Conservation (phyloP, 2,113 vertebrate species). For the Riparia riparia region DNA sequence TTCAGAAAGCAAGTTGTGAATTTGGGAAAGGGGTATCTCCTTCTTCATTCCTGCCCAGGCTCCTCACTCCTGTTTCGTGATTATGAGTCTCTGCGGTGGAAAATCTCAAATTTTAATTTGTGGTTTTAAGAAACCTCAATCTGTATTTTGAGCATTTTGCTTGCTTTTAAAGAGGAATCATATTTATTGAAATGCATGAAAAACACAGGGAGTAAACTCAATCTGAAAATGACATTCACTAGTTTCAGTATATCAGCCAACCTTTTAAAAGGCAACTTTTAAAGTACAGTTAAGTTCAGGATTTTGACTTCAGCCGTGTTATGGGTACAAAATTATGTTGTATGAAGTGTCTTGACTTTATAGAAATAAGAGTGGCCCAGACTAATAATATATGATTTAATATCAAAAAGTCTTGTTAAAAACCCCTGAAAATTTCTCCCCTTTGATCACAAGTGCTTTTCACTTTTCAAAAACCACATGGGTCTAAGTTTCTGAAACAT, state of each 20-base stretch:
- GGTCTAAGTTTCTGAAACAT: slow-evolving; percentile 34
- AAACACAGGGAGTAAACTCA: neutral
- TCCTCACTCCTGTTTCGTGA: neutral
- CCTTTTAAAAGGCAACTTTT: neutral
- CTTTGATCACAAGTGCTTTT: slow-evolving; percentile 23
- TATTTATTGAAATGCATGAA: slow-evolving; percentile 1
- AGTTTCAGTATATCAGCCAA: neutral
- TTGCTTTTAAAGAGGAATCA: neutral
- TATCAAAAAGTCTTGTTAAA: slow-evolving; percentile 1
- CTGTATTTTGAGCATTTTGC: neutral
- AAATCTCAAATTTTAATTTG: neutral
- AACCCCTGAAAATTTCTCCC: neutral
- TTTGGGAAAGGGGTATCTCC: neutral
- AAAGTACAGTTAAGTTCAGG: slow-evolving; percentile 4
- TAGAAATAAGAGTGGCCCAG: neutral
- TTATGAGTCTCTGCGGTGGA: neutral
- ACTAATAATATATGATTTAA: slow-evolving; percentile 20
- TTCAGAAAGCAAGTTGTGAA: neutral
- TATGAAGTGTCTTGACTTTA: slow-evolving; percentile 2
- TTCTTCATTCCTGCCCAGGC: neutral
- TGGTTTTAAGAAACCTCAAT: neutral
- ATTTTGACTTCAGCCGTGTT: slow-evolving; percentile 6
- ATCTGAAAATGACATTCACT: neutral
- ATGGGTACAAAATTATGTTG: neutral
- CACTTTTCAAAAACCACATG: slow-evolving; percentile 21